A percentile compares a stretch with the other conserved stretches of the same genome.
These are phyloP conservation scores for Orientallactaga sibirica DNA, from an alignment of 2,797 vertebrate genomes.

Conservation along the genomic window DNA sequence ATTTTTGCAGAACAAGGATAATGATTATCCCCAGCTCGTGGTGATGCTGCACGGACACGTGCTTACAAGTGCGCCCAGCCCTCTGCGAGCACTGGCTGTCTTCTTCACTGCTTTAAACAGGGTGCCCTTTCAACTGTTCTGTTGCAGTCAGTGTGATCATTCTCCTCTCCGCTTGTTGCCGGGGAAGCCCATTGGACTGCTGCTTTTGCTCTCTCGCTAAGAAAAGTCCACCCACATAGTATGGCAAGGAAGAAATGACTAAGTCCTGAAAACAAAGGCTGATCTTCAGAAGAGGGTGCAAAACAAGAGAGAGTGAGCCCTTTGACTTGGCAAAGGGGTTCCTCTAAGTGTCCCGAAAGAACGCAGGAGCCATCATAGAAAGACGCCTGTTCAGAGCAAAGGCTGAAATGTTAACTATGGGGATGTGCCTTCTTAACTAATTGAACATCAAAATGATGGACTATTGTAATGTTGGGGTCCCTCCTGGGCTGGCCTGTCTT, in stretches of 20 bases:
- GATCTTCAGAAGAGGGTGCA: not conserved
- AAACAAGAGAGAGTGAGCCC: not conserved
- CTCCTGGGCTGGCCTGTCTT: no score
- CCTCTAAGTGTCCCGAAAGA: not conserved
- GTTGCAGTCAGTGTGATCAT: not conserved
- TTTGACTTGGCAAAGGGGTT: not conserved
- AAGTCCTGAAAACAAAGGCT: slow-evolving; percentile 22
- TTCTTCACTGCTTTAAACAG: not conserved
- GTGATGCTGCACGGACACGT: not conserved
- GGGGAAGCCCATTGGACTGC: not conserved
- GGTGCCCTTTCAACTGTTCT: not conserved
- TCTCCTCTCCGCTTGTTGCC: not conserved
- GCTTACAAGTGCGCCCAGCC: not conserved
- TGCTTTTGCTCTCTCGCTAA: not conserved
- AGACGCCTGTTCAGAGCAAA: not conserved
- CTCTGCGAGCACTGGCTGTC: not conserved
- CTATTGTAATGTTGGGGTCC: no score
- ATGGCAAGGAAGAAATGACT: slow-evolving; percentile 16
- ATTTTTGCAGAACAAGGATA: not conserved
- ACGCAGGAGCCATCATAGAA: not conserved
- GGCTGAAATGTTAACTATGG: not conserved
- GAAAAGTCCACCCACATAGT: not conserved
- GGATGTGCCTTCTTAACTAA: not conserved
- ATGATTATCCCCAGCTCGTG: no score
- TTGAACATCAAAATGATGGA: not conserved